Percentiles rank a stretch among this genome's conserved stretches.
These are phyloP conservation scores for Drosophila melanogaster DNA, from an alignment of 1,140 invertebrate genomes.

Conservation along the genomic window DNA sequence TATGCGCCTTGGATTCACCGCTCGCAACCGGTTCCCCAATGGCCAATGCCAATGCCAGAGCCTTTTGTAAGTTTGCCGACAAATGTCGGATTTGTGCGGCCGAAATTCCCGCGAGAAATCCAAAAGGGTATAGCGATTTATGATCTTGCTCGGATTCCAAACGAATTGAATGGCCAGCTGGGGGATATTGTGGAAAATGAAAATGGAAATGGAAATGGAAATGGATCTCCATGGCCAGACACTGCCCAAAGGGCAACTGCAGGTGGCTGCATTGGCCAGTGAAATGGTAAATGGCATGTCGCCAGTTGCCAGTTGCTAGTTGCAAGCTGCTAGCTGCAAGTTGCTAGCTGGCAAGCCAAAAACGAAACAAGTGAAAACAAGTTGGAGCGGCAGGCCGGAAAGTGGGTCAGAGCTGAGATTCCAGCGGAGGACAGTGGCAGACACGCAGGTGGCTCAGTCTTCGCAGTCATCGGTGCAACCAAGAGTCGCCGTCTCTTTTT, in stretches of 20 bases:
- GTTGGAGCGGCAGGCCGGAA: slow-evolving; percentile 69
- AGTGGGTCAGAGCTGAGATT: slow-evolving; percentile 74
- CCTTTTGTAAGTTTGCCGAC: slow-evolving; percentile 53
- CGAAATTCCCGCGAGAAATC: slow-evolving; percentile 54
- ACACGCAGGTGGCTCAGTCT: slow-evolving; percentile 69
- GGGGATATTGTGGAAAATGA: slow-evolving; percentile 40
- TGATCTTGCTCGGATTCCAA: slow-evolving; percentile 17
- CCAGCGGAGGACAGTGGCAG: slow-evolving; percentile 53
- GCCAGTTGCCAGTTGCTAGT: slow-evolving; percentile 18
- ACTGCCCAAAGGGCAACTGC: slow-evolving; percentile 58
- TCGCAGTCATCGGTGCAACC: slow-evolving; percentile 13
- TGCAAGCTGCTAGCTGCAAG: slow-evolving; percentile 30
- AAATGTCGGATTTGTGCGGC: slow-evolving; percentile 37
- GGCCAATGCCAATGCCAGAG: slow-evolving; percentile 28
- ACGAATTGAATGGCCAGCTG: slow-evolving; percentile 1
- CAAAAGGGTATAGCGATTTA: slow-evolving; percentile 42
- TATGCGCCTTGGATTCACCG: slow-evolving; percentile 54
- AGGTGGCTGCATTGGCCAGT: slow-evolving; percentile 53
- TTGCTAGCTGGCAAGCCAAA: slow-evolving; percentile 51
- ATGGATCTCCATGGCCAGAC: slow-evolving; percentile 44
- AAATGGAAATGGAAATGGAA: slow-evolving; percentile 43
- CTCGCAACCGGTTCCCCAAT: slow-evolving; percentile 60
- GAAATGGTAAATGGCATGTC: slow-evolving; percentile 46
- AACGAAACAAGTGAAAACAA: slow-evolving; percentile 82
- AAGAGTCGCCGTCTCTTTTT: slow-evolving; percentile 27